Evolutionary conservation across 2,797 vertebrate species (phyloP).

Genomic region (Poeciliopsis paucimaculata): DNA sequence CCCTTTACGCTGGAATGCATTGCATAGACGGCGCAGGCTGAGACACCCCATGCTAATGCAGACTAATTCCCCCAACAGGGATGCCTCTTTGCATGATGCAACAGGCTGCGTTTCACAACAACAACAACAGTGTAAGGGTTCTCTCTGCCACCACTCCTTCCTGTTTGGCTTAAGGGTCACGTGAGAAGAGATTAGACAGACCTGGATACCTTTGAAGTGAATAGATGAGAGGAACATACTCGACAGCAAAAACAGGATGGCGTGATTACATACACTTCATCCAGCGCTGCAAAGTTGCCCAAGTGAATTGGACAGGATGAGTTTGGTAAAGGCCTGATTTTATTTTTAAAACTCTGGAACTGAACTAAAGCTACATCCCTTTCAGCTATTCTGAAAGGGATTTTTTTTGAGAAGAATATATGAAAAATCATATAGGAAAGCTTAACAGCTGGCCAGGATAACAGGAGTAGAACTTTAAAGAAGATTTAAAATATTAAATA

Average conservation of each 20-base stretch:
- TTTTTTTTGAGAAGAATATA: too few relatives aligned
- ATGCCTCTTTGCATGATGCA: constrained; percentile 62
- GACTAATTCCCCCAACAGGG: constrained; percentile 42
- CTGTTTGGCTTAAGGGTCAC: constrained; percentile 54
- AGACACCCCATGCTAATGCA: constrained; percentile 47
- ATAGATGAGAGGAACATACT: constrained; percentile 23
- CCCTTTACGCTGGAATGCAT: constrained; percentile 46
- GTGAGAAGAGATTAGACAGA: constrained; percentile 25
- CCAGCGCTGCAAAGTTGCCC: constrained; percentile 10
- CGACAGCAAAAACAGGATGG: constrained; percentile 7
- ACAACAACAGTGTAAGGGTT: constrained; percentile 9
- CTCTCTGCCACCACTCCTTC: constrained; percentile 50
- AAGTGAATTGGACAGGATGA: neutral
- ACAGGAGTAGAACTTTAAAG: neutral
- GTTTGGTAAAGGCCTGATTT: constrained; percentile 6
- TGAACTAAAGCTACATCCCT: neutral
- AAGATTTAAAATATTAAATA: neutral
- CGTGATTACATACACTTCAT: neutral
- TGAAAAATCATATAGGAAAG: neutral
- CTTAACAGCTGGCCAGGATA: neutral
- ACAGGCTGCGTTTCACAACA: constrained; percentile 43
- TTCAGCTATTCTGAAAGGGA: neutral
- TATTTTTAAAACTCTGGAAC: neutral
- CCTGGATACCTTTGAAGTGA: constrained; percentile 33
- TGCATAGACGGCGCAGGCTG: constrained; percentile 18